Evolutionary conservation across 1,140 invertebrate genomes (phyloP).

Genomic region (Drosophila nikananu): DNA sequence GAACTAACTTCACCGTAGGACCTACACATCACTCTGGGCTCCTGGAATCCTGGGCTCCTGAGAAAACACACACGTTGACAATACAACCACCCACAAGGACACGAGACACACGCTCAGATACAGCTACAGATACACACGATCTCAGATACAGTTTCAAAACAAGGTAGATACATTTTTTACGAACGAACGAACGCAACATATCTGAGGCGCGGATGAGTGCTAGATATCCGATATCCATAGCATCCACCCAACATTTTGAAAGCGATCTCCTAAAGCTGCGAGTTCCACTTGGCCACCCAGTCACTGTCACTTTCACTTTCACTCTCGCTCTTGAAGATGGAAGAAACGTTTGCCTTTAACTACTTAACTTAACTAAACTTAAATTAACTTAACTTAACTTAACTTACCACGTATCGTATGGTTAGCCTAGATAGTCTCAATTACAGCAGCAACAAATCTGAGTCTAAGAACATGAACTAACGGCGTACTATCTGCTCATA

Average conservation of each 20-base stretch:
- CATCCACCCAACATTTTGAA: conserved; percentile 11
- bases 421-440: conserved; percentile 78
- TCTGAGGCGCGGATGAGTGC: conserved; percentile 36
- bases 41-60: conserved; percentile 1
- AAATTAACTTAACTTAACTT: conserved; percentile 26
- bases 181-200: conserved; percentile 50
- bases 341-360: conserved; percentile 73
- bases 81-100: conserved; percentile 57
- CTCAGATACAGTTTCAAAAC: conserved; percentile 17
- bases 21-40: conserved; percentile 27
- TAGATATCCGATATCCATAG: neutral
- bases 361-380: conserved; percentile 48
- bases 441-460: conserved; percentile 39
- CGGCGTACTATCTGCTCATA: conserved; percentile 60
- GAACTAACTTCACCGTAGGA: conserved; percentile 38
- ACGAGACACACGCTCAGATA: conserved; percentile 12
- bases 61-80: conserved; percentile 65
- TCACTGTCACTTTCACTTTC: conserved; percentile 9
- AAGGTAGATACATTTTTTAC: conserved; percentile 33
- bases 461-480: conserved; percentile 60
- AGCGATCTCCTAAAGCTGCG: conserved; percentile 32
- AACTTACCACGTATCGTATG: conserved; percentile 61
- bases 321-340: conserved; percentile 37
- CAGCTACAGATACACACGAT: conserved; percentile 15
- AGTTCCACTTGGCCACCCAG: conserved; percentile 27